Evolutionary conservation across 1,140 invertebrate species (phyloP).

Genomic region (Batillaria attramentaria): DNA sequence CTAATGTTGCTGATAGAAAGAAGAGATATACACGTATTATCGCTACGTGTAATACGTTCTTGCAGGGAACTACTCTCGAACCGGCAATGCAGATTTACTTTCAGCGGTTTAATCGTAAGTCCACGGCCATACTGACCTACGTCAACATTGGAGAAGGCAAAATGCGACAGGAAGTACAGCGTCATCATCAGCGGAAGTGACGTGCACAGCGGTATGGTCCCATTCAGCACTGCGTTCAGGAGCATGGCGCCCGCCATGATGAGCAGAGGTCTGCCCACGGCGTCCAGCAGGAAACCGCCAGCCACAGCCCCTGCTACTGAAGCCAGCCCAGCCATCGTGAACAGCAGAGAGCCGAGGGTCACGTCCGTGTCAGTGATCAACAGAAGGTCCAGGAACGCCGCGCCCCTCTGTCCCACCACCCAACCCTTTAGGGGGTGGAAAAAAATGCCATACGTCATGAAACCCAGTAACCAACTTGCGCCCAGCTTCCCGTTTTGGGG

Average conservation of each 20-base stretch:
- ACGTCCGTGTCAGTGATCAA: conserved; percentile 35
- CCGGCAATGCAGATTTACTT: too few species aligned
- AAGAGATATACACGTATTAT: too few species aligned
- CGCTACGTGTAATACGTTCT: too few species aligned
- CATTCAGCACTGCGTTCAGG: not conserved
- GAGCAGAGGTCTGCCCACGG: conserved; percentile 10
- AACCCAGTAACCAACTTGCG: too few species aligned
- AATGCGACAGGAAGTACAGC: conserved; percentile 10
- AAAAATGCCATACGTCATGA: too few species aligned
- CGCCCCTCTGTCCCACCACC: conserved; percentile 35
- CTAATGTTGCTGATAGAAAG: too few species aligned
- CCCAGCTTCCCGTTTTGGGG: too few species aligned
- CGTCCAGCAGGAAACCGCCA: conserved; percentile 31
- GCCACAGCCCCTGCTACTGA: conserved; percentile 29
- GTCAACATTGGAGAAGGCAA: conserved; percentile 15
- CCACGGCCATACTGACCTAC: conserved; percentile 15
- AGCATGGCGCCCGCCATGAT: conserved; percentile 14
- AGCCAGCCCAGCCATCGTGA: conserved; percentile 31
- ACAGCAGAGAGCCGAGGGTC: conserved; percentile 29
- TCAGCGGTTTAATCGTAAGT: too few species aligned
- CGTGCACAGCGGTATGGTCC: not conserved
- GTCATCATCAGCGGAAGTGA: not conserved
- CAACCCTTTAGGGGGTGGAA: too few species aligned
- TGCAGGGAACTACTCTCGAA: too few species aligned
- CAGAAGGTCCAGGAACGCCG: conserved; percentile 36